Evolutionary conservation across 2,797 vertebrate species (phyloP).

Genomic region (Crenichthys baileyi): DNA sequence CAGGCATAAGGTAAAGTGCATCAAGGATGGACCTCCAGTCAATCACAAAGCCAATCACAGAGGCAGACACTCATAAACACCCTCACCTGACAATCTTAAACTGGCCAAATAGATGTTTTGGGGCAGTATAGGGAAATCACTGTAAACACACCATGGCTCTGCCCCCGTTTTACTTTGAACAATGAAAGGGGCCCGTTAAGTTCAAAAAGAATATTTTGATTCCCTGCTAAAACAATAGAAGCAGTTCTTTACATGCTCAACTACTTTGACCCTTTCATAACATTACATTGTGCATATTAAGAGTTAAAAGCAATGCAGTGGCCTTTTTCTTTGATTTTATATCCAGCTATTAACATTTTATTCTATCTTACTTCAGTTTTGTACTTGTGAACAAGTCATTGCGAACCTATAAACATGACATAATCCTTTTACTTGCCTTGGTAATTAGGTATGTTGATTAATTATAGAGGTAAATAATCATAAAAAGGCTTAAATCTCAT

Average conservation of each 20-base stretch:
- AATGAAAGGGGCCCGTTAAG: background rate
- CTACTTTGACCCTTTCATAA: background rate
- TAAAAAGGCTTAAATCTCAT: background rate
- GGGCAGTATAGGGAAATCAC: background rate
- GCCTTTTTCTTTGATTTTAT: background rate
- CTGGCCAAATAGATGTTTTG: background rate
- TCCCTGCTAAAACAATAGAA: background rate
- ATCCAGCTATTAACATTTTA: background rate
- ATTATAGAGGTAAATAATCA: background rate
- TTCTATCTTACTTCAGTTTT: background rate
- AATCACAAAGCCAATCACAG: constrained; percentile 2
- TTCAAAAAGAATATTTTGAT: background rate
- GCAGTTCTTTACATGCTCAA: background rate
- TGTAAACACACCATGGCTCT: background rate
- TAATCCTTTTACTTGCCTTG: background rate
- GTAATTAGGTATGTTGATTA: background rate
- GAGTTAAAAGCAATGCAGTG: background rate
- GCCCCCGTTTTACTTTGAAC: background rate
- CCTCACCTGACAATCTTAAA: background rate
- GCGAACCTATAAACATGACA: background rate
- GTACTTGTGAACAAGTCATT: background rate
- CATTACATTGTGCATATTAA: background rate
- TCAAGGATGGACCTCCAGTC: constrained; percentile 1
- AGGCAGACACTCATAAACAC: background rate
- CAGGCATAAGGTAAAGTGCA: background rate